A percentile compares a stretch with the other conserved stretches of the same genome.
phyloP scores from a whole-genome alignment of 1,140 invertebrate genomes.

The Zophobas atratus region DNA sequence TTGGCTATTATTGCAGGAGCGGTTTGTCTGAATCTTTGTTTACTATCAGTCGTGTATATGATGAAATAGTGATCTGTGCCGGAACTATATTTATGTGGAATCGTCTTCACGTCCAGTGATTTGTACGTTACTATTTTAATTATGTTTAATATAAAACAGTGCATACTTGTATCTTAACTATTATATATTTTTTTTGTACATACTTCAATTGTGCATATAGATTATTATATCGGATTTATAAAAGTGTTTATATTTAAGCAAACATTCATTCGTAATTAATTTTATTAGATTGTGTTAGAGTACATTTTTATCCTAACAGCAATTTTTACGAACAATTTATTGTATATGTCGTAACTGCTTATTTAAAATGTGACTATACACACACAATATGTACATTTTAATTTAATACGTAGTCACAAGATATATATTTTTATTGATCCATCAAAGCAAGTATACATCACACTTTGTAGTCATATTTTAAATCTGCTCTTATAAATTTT shows the following conservation, averaged over 20 bases:
- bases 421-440: constrained; percentile 57
- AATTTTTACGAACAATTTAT: constrained; percentile 58
- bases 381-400: constrained; percentile 13
- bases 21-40: constrained; percentile 41
- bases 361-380: constrained; percentile 56
- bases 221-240: constrained; percentile 65
- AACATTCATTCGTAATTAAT: constrained; percentile 61
- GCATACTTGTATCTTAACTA: constrained; percentile 61
- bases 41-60: constrained; percentile 57
- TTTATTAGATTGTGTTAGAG: constrained; percentile 62
- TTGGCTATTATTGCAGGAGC: constrained; percentile 19
- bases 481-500: constrained; percentile 57
- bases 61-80: constrained; percentile 59
- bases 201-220: constrained; percentile 68
- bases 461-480: constrained; percentile 53
- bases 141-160: constrained; percentile 59
- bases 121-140: constrained; percentile 63
- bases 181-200: constrained; percentile 66
- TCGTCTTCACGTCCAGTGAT: constrained; percentile 65
- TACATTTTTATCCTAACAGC: constrained; percentile 58
- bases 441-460: constrained; percentile 32
- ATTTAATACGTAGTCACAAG: constrained; percentile 36
- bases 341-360: constrained; percentile 58
- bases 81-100: constrained; percentile 62
- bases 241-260: constrained; percentile 65